phyloP scores from a whole-genome alignment of 2,888 invertebrate genomes.

The Cyaniris semiargus region DNA sequence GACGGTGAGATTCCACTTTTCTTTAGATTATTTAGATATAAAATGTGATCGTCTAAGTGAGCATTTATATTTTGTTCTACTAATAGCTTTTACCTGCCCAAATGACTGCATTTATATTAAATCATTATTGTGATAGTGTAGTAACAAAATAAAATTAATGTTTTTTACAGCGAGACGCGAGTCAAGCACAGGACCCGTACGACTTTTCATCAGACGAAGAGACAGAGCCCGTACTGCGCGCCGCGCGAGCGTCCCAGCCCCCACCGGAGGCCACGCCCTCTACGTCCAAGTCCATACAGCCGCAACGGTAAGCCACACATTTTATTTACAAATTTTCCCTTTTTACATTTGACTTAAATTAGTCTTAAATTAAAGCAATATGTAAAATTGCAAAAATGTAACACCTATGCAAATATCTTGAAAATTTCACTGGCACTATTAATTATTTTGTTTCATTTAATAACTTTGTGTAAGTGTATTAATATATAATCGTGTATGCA shows the following conservation, averaged over 20 bases:
- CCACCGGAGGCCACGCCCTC: slow-evolving; percentile 45
- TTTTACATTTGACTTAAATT: no score
- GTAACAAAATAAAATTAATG: not conserved
- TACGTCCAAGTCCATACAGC: slow-evolving; percentile 49
- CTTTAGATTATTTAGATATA: not conserved
- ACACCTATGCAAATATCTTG: no score
- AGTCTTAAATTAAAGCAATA: no score
- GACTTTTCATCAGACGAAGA: slow-evolving; percentile 72
- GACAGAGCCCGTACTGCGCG: slow-evolving; percentile 62
- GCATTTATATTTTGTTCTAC: no score
- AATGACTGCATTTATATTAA: no score
- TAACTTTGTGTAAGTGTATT: not conserved
- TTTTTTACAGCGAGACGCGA: slow-evolving; percentile 18
- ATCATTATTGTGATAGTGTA: no score
- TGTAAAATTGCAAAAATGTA: no score
- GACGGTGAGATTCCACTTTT: slow-evolving; percentile 52
- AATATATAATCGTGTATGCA: slow-evolving; percentile 43
- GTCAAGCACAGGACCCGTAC: slow-evolving; percentile 56
- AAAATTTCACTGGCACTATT: no score
- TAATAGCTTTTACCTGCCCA: not conserved
- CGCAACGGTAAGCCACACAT: slow-evolving; percentile 49
- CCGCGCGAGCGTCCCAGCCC: slow-evolving; percentile 52
- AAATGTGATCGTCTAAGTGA: no score
- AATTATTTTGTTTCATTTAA: no score
- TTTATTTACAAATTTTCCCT: not conserved